A percentile compares a stretch with the other conserved stretches of the same genome.
Evolutionary conservation across 2,113 vertebrate species (phyloP).

Genomic region (Corythoichthys haematopterus): DNA sequence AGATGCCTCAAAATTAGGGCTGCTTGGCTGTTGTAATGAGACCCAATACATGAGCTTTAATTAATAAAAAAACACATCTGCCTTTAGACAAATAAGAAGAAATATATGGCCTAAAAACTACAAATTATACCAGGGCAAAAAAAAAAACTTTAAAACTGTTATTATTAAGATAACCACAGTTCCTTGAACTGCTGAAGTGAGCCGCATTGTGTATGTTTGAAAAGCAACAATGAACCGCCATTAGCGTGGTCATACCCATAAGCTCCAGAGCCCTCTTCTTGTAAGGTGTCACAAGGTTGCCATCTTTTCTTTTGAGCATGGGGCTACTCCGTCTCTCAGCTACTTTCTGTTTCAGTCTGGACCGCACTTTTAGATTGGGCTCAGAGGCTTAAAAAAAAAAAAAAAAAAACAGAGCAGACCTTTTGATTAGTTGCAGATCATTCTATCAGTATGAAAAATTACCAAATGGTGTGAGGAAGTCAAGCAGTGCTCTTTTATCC

Average conservation of each 20-base stretch:
- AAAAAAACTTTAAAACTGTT: no score
- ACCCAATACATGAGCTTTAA: background rate
- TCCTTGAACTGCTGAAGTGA: background rate
- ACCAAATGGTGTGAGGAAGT: slow-evolving; percentile 7
- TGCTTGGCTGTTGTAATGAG: background rate
- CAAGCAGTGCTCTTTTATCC: slow-evolving; percentile 11
- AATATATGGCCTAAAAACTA: background rate
- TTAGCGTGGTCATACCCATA: slow-evolving; percentile 76
- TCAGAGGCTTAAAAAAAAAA: slow-evolving; percentile 82
- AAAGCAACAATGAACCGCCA: background rate
- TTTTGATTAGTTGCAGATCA: slow-evolving; percentile 10
- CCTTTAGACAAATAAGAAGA: no score
- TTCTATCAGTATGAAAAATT: background rate
- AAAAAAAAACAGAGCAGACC: slow-evolving; percentile 30
- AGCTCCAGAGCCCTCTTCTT: slow-evolving; percentile 95
- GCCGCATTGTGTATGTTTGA: background rate
- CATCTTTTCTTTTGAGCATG: slow-evolving; percentile 90
- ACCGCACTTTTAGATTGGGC: slow-evolving; percentile 97
- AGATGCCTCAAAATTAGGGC: background rate
- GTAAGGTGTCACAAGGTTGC: slow-evolving; percentile 84
- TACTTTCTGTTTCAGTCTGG: slow-evolving; percentile 98
- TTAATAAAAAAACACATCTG: background rate
- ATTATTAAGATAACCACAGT: background rate
- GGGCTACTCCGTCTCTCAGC: slow-evolving; percentile 97
- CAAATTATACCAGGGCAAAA: no score